Evolutionary conservation across 2,113 vertebrate species (phyloP).

Genomic region (Hiodon alosoides): DNA sequence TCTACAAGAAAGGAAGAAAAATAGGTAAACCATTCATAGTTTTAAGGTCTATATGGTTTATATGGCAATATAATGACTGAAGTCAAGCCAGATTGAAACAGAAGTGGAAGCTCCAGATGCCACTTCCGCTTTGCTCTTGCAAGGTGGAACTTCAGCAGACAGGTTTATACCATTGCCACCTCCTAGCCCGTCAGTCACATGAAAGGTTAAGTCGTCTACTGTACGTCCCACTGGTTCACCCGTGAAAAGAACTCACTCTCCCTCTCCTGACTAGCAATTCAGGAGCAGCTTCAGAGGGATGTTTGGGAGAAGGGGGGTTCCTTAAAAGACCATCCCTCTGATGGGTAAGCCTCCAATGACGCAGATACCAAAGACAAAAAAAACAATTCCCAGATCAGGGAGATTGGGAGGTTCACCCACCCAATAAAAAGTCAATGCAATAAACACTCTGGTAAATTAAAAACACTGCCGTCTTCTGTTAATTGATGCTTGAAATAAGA

Average conservation of each 20-base stretch:
- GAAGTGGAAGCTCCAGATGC: not conserved
- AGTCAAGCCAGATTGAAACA: constrained; percentile 16
- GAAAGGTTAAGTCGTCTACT: constrained; percentile 18
- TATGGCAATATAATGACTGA: not conserved
- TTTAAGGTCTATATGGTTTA: not conserved
- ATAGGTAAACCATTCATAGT: not conserved
- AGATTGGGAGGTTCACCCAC: not conserved
- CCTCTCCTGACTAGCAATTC: not conserved
- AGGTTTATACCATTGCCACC: constrained; percentile 21
- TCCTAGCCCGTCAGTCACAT: constrained; percentile 14
- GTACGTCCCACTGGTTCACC: not conserved
- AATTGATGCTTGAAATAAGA: not conserved
- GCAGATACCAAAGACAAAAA: not conserved
- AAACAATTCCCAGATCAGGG: not conserved
- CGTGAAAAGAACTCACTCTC: not conserved
- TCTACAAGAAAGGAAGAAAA: constrained; percentile 57
- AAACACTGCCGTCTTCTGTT: not conserved
- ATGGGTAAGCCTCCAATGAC: not conserved
- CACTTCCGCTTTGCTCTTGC: not conserved
- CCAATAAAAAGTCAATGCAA: not conserved
- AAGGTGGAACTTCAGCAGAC: constrained; percentile 20
- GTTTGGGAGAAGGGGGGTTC: too few species aligned
- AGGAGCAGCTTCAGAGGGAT: too few species aligned
- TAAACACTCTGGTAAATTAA: not conserved
- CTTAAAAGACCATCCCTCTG: not conserved